Conservation (phyloP, 2,888 invertebrate species). For the Amphipoea lucens region DNA sequence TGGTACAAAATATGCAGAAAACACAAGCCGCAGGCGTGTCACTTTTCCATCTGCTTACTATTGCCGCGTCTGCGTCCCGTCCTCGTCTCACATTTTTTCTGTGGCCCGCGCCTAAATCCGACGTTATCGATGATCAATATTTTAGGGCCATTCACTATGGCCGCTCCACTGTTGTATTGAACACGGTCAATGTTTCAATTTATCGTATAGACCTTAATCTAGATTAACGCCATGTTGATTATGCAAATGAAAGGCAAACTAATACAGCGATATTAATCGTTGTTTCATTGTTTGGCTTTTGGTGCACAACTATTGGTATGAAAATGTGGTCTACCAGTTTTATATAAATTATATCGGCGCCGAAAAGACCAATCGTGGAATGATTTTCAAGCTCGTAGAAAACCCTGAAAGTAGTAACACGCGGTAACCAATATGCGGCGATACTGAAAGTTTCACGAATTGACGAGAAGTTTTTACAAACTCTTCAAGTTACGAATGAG, state of each 20-base stretch:
- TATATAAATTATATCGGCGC: neutral
- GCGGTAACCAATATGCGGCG: neutral
- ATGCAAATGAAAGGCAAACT: constrained; percentile 43
- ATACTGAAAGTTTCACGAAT: neutral
- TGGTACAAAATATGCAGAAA: neutral
- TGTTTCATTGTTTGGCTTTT: constrained; percentile 26
- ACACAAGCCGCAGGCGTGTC: neutral
- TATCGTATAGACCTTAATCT: constrained; percentile 47
- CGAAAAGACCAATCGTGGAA: neutral
- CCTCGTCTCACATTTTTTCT: neutral
- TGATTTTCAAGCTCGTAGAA: constrained; percentile 2
- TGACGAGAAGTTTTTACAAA: neutral
- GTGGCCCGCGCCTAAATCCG: constrained; percentile 11
- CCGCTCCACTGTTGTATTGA: constrained; percentile 20
- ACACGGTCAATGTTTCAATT: constrained; percentile 44
- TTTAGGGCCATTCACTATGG: constrained; percentile 23
- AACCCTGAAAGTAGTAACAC: too few relatives aligned
- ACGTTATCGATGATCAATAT: constrained; percentile 39
- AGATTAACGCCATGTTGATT: constrained; percentile 47
- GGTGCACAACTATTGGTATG: constrained; percentile 6
- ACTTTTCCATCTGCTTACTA: neutral
- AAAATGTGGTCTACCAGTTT: constrained; percentile 14
- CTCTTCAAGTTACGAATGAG: neutral
- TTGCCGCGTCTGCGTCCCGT: too few relatives aligned
- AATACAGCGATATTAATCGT: constrained; percentile 19